These are phyloP conservation scores for Encarsia formosa DNA, from an alignment of 2,888 invertebrate species.

Conservation along the genomic window DNA sequence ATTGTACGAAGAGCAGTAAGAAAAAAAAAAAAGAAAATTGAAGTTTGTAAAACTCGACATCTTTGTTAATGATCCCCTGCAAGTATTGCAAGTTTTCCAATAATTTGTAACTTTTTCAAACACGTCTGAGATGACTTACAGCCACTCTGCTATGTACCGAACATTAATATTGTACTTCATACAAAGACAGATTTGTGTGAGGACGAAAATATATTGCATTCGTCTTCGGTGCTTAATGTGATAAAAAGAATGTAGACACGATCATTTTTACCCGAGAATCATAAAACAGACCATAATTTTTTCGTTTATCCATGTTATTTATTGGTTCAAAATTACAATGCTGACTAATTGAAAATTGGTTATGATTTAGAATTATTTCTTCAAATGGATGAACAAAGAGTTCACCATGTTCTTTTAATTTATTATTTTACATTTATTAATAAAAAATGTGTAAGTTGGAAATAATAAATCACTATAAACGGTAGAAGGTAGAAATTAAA, in stretches of 20 bases:
- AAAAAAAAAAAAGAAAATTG: neutral
- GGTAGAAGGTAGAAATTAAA: too few species aligned
- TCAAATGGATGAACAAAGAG: too few species aligned
- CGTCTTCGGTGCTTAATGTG: constrained; percentile 39
- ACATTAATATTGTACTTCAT: constrained; percentile 23
- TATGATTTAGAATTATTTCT: too few species aligned
- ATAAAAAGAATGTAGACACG: constrained; percentile 37
- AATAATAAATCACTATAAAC: too few species aligned
- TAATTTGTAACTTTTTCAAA: neutral
- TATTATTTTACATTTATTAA: too few species aligned
- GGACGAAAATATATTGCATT: constrained; percentile 35
- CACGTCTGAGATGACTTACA: constrained; percentile 1
- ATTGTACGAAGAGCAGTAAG: neutral
- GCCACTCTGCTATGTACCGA: constrained; percentile 1
- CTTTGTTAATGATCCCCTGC: too few species aligned
- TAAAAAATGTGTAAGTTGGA: too few species aligned
- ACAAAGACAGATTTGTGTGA: constrained; percentile 28
- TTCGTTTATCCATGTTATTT: neutral
- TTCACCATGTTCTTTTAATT: too few species aligned
- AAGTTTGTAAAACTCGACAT: neutral
- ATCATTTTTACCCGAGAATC: neutral
- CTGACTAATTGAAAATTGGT: too few species aligned
- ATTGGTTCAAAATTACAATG: neutral
- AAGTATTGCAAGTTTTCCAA: constrained; percentile 14
- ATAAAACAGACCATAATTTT: neutral